phyloP scores from a whole-genome alignment of 2,797 vertebrate genomes.

The Microhierax caerulescens region DNA sequence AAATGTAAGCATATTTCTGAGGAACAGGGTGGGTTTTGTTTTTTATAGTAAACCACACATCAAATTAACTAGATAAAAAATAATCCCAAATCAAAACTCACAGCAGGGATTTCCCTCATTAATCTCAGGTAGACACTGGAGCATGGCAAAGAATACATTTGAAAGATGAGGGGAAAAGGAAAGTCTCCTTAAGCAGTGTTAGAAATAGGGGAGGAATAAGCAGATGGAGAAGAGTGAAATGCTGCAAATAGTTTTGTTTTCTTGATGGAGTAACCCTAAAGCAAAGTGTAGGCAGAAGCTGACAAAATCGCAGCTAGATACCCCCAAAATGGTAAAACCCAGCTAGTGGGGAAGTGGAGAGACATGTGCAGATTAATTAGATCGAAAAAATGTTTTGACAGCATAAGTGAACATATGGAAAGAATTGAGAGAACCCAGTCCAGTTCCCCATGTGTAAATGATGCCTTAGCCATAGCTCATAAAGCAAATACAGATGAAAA shows the following conservation, averaged over 20 bases:
- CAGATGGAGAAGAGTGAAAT: neutral
- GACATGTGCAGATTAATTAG: slow-evolving; percentile 65
- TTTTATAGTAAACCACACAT: neutral
- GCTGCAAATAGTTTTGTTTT: neutral
- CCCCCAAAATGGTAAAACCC: slow-evolving; percentile 31
- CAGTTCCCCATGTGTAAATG: slow-evolving; percentile 75
- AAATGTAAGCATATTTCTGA: slow-evolving; percentile 7
- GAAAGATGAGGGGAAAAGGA: neutral
- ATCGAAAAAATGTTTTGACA: slow-evolving; percentile 72
- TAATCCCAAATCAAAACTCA: slow-evolving; percentile 16
- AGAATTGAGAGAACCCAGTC: slow-evolving; percentile 72
- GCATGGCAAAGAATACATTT: neutral
- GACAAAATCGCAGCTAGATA: slow-evolving; percentile 60
- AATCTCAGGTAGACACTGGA: neutral
- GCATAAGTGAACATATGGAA: slow-evolving; percentile 78
- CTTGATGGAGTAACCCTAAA: neutral
- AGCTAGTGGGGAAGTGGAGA: slow-evolving; percentile 48
- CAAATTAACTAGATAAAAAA: slow-evolving; percentile 19
- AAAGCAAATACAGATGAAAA: slow-evolving; percentile 78
- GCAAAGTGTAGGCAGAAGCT: neutral
- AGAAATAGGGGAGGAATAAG: neutral
- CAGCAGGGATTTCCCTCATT: neutral
- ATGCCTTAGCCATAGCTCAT: slow-evolving; percentile 72
- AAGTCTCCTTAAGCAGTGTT: neutral
- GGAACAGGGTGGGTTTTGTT: neutral